Conservation (phyloP, 2,797 vertebrate genomes). For the Euthynnus affinis region DNA sequence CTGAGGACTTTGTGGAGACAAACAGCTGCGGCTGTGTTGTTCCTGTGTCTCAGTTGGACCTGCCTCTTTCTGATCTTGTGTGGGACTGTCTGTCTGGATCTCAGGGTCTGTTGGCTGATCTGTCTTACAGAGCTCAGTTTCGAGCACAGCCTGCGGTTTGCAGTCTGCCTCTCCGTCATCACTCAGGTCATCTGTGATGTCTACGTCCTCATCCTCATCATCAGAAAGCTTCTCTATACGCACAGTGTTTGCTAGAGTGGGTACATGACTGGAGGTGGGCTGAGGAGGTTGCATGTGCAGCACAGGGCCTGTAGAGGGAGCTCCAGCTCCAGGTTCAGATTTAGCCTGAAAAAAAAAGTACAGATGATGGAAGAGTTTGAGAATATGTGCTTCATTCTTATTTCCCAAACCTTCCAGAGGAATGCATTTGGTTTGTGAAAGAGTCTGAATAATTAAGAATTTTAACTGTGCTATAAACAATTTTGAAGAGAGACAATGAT, state of each 20-base stretch:
- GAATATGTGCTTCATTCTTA: neutral
- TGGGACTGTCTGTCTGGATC: neutral
- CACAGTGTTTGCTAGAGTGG: constrained; percentile 88
- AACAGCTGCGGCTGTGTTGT: neutral
- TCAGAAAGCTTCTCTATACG: constrained; percentile 95
- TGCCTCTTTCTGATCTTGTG: constrained; percentile 17
- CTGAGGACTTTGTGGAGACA: constrained; percentile 21
- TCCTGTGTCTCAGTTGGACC: constrained; percentile 18
- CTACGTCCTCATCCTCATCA: constrained; percentile 95
- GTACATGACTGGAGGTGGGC: constrained; percentile 38
- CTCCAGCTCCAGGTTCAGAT: constrained; percentile 60
- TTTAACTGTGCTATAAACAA: neutral
- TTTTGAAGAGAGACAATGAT: neutral
- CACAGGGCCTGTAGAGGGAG: constrained; percentile 50
- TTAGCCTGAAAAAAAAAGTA: constrained; percentile 67
- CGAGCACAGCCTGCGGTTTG: constrained; percentile 27
- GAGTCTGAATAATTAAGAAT: neutral
- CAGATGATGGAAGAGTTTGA: neutral
- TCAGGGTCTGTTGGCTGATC: constrained; percentile 1
- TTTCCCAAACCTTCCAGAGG: neutral
- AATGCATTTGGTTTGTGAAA: constrained; percentile 10
- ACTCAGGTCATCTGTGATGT: constrained; percentile 94
- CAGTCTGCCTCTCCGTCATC: constrained; percentile 59
- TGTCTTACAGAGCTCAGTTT: constrained; percentile 19
- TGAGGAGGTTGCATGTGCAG: constrained; percentile 38